Conservation (phyloP, 2,113 vertebrate genomes). For the Acanthisitta chloris region DNA sequence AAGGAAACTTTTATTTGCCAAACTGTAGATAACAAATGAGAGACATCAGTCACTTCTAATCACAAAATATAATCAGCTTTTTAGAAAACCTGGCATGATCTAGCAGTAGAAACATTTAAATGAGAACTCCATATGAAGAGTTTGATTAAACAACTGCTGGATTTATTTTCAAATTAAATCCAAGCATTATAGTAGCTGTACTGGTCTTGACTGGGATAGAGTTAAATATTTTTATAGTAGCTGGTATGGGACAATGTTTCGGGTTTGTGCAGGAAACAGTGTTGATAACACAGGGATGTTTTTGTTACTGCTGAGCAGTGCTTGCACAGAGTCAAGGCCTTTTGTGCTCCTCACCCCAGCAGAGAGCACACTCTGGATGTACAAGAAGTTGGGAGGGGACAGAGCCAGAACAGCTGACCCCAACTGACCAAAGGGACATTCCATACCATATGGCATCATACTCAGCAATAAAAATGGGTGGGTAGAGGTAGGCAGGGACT, state of each 20-base stretch:
- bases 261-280: background rate
- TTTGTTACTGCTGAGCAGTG: background rate
- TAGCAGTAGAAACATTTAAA: background rate
- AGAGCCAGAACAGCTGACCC: background rate
- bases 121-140: background rate
- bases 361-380: accelerated
- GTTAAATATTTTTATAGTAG: background rate
- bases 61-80: background rate
- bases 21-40: background rate
- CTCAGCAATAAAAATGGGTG: background rate
- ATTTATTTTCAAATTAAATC: background rate
- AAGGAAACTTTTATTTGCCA: background rate
- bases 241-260: background rate
- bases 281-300: background rate
- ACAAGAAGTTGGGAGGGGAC: background rate
- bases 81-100: background rate
- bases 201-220: background rate
- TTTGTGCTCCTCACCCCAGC: background rate
- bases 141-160: background rate
- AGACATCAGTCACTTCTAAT: background rate
- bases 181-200: background rate
- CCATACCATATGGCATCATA: accelerated
- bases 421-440: background rate
- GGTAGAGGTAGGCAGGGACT: background rate
- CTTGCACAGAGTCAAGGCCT: background rate